Evolutionary conservation across 2,113 vertebrate species (phyloP).

Genomic region (Brachypteracias leptosomus): DNA sequence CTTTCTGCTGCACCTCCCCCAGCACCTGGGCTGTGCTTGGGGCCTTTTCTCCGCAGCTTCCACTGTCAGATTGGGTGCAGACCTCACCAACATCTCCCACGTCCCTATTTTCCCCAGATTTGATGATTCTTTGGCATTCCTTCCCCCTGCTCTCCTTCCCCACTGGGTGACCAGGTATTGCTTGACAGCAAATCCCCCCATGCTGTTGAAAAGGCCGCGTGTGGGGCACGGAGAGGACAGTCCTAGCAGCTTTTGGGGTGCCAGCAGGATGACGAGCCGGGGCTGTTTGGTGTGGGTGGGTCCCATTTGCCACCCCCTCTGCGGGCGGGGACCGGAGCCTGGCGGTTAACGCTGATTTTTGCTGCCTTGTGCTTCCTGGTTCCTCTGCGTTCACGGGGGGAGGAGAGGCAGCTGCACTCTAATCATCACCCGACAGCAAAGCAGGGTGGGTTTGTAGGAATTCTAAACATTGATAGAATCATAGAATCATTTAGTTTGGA

Average conservation of each 20-base stretch:
- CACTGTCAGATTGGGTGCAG: accelerated
- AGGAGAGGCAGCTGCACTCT: accelerated
- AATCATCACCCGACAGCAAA: no score
- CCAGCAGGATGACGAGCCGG: accelerated
- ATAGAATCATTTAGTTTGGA: no score
- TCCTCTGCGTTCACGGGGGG: not conserved
- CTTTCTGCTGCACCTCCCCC: not conserved
- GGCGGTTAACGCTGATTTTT: not conserved
- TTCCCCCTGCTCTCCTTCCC: not conserved
- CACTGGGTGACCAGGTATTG: accelerated
- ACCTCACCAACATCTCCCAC: accelerated
- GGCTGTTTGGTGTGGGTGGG: accelerated
- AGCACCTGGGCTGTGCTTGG: not conserved
- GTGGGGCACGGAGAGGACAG: not conserved
- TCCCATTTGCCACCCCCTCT: not conserved
- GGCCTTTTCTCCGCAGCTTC: not conserved
- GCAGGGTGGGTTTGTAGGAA: not conserved
- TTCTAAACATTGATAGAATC: accelerated
- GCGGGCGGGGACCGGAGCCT: not conserved
- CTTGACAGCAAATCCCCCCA: not conserved
- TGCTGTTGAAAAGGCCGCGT: no score
- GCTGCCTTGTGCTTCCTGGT: not conserved
- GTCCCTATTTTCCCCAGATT: not conserved
- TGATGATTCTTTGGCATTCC: not conserved
- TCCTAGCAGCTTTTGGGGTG: not conserved